These are phyloP conservation scores for Avahi laniger DNA, from an alignment of 2,797 vertebrate species.

Conservation along the genomic window DNA sequence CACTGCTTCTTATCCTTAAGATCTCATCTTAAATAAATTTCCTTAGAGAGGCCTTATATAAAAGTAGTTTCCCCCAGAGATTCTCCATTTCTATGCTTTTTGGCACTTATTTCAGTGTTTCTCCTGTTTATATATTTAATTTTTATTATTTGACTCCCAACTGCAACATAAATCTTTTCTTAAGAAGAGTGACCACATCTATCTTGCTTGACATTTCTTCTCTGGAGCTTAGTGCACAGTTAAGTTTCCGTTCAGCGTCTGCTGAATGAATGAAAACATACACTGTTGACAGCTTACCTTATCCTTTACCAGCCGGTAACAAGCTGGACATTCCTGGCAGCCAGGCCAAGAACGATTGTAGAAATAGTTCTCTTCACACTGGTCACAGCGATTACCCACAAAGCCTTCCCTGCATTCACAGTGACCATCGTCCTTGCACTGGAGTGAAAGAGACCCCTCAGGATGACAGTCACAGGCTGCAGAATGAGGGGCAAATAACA, in stretches of 20 bases:
- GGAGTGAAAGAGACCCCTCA: slow-evolving; percentile 91
- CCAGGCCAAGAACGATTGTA: slow-evolving; percentile 95
- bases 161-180: not conserved
- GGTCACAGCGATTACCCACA: slow-evolving; percentile 94
- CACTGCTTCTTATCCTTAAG: not conserved
- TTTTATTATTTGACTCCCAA: not conserved
- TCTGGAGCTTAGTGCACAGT: not conserved
- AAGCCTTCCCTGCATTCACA: slow-evolving; percentile 95
- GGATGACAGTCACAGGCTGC: slow-evolving; percentile 96
- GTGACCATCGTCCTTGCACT: slow-evolving; percentile 91
- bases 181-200: not conserved
- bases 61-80: not conserved
- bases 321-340: slow-evolving; percentile 97
- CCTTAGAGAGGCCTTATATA: not conserved
- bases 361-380: slow-evolving; percentile 99
- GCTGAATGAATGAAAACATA: not conserved
- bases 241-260: accelerated
- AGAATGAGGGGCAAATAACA: slow-evolving; percentile 22
- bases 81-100: not conserved
- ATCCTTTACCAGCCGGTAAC: slow-evolving; percentile 95
- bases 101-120: not conserved
- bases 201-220: not conserved
- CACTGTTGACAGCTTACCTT: slow-evolving; percentile 86
- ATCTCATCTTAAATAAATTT: not conserved
- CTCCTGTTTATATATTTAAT: not conserved